Conservation (phyloP, 2,888 invertebrate genomes). For the Crematogaster levior region DNA sequence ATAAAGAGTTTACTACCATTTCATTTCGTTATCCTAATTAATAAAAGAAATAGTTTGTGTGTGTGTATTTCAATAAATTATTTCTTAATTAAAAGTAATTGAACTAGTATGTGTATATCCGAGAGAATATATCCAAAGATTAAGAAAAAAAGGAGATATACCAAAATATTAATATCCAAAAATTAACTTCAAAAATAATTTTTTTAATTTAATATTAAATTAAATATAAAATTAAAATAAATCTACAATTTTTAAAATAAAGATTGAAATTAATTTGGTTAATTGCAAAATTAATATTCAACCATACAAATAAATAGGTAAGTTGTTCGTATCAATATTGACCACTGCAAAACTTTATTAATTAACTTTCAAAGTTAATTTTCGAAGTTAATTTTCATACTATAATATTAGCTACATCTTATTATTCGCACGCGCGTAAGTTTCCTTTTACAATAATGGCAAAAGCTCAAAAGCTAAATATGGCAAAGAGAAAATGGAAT, state of each 20-base stretch:
- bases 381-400: slow-evolving; percentile 8
- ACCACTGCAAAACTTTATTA: neutral
- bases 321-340: neutral
- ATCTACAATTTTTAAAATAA: neutral
- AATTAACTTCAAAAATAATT: neutral
- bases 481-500: slow-evolving; percentile 9
- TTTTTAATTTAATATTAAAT: neutral
- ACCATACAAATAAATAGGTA: neutral
- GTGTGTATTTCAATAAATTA: no score
- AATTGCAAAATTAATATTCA: neutral
- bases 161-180: neutral
- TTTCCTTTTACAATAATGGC: neutral
- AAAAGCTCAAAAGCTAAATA: slow-evolving; percentile 21
- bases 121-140: neutral
- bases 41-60: no score
- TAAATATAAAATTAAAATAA: no score
- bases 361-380: no score
- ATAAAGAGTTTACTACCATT: neutral
- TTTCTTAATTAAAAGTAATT: neutral
- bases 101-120: no score
- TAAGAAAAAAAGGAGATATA: neutral
- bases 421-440: neutral
- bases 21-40: neutral
- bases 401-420: neutral
- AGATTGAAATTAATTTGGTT: neutral